Conservation (phyloP, 2,113 vertebrate species). For the Macaca mulatta region DNA sequence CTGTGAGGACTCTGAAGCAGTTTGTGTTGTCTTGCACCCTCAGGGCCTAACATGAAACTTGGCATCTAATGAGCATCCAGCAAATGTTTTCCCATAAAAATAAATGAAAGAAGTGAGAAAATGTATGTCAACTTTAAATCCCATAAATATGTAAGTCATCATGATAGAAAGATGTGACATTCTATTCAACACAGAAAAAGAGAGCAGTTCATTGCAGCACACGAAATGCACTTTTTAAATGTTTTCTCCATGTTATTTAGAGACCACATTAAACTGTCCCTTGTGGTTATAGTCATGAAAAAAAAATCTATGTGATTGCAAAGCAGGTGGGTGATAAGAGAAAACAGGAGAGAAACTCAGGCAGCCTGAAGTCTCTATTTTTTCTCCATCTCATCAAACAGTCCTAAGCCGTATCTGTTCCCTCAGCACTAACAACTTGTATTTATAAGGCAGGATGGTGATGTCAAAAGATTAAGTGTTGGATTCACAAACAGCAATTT, state of each 20-base stretch:
- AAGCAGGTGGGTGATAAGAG: neutral
- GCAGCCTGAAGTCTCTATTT: neutral
- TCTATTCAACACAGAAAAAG: constrained; percentile 6
- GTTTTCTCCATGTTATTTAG: neutral
- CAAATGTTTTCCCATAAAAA: neutral
- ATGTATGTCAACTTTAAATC: neutral
- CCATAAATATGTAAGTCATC: neutral
- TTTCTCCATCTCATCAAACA: neutral
- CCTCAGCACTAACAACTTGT: neutral
- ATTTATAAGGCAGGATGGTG: neutral
- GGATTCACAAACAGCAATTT: neutral
- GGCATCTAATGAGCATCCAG: neutral
- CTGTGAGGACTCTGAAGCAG: neutral
- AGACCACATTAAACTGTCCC: neutral
- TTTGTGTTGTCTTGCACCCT: neutral
- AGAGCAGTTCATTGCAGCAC: neutral
- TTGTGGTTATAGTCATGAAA: neutral
- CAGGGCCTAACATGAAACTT: neutral
- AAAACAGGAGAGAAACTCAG: neutral
- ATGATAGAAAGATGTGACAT: neutral
- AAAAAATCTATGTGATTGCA: neutral
- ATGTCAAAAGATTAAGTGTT: neutral
- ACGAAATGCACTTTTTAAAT: neutral
- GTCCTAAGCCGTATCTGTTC: neutral
- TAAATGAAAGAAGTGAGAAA: neutral